Evolutionary conservation across 2,888 invertebrate species (phyloP).

Genomic region (Erebia palarica): DNA sequence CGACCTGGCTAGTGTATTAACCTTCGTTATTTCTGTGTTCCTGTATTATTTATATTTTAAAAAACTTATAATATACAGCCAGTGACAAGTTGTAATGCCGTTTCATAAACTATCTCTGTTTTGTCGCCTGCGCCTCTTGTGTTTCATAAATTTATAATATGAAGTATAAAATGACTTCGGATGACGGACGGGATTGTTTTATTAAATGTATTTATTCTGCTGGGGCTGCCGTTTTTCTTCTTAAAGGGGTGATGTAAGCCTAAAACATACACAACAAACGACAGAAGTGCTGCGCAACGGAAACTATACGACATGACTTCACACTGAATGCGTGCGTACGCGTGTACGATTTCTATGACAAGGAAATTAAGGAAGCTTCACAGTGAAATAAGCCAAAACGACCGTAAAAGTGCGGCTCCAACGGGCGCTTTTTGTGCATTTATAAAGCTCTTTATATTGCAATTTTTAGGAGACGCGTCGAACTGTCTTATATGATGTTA

Average conservation of each 20-base stretch:
- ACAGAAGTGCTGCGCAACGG: too few species aligned
- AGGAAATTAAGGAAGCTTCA: too few species aligned
- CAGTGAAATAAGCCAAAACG: too few species aligned
- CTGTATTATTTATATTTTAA: not conserved
- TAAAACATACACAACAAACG: too few species aligned
- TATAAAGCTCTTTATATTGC: too few species aligned
- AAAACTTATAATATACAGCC: constrained; percentile 6
- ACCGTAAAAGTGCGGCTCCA: too few species aligned
- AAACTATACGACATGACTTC: too few species aligned
- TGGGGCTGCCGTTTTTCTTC: constrained; percentile 7
- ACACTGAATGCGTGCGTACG: too few species aligned
- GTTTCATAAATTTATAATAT: constrained; percentile 29
- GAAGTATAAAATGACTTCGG: constrained; percentile 25
- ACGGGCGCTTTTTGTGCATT: too few species aligned
- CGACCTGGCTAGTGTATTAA: not conserved
- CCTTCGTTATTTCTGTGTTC: not conserved
- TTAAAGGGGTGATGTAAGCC: constrained; percentile 5
- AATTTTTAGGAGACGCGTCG: too few species aligned
- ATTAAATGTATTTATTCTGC: constrained; percentile 23
- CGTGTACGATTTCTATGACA: too few species aligned
- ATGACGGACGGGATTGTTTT: constrained; percentile 26
- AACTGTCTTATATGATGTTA: too few species aligned
- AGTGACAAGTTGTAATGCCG: constrained; percentile 24
- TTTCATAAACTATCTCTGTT: constrained; percentile 24
- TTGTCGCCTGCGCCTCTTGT: constrained; percentile 21